A percentile compares a stretch with the other conserved stretches of the same genome.
phyloP scores from a whole-genome alignment of 2,797 vertebrate species.

The Tarsius wallacei region DNA sequence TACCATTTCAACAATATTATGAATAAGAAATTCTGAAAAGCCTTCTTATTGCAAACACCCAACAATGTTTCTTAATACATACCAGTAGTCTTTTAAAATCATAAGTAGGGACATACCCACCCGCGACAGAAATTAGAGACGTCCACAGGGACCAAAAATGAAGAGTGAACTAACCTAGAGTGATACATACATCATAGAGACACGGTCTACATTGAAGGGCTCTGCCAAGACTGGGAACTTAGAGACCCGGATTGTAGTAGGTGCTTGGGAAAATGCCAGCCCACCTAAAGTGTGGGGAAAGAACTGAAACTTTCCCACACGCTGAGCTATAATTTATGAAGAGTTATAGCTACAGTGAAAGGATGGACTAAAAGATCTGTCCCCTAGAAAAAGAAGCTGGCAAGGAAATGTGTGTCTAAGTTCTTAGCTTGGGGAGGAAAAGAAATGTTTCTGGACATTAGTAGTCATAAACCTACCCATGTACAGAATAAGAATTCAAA shows the following conservation, averaged over 20 bases:
- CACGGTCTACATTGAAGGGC: neutral
- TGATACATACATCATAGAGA: neutral
- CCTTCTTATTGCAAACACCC: neutral
- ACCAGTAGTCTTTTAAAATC: constrained; percentile 25
- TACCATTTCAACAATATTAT: neutral
- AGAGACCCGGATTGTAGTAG: neutral
- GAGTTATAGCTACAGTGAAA: neutral
- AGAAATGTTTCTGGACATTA: neutral
- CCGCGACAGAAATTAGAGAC: neutral
- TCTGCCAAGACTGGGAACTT: neutral
- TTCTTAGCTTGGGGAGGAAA: neutral
- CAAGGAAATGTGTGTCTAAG: neutral
- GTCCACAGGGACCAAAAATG: neutral
- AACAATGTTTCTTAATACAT: constrained; percentile 8
- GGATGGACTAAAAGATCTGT: neutral
- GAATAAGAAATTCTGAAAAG: constrained; percentile 19
- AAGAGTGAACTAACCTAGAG: neutral
- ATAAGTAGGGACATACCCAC: neutral
- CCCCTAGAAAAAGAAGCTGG: neutral
- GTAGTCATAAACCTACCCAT: neutral
- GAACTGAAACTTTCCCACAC: neutral
- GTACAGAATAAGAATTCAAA: constrained; percentile 6
- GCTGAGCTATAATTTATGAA: neutral
- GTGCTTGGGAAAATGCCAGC: neutral
- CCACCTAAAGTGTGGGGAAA: neutral